Conservation (phyloP, 2,113 vertebrate genomes). For the Albula goreensis region DNA sequence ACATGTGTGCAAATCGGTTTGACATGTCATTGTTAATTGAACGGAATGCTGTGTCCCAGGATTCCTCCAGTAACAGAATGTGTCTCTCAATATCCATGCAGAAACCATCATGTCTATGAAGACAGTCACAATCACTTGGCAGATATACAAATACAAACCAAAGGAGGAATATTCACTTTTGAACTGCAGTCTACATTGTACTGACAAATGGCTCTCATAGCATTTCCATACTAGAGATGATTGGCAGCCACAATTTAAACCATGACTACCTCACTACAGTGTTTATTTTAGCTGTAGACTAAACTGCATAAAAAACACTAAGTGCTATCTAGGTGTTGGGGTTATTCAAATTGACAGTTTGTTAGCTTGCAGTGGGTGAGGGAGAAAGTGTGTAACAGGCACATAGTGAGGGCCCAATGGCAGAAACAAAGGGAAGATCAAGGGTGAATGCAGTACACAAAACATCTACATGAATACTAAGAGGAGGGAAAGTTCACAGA, state of each 20-base stretch:
- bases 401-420: neutral
- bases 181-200: neutral
- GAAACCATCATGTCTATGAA: neutral
- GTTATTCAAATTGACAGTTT: neutral
- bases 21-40: neutral
- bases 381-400: neutral
- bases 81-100: neutral
- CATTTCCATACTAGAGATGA: neutral
- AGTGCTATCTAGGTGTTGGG: no score
- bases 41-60: neutral
- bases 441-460: neutral
- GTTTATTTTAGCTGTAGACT: neutral
- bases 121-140: neutral
- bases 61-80: neutral
- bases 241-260: neutral
- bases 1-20: neutral
- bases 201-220: neutral
- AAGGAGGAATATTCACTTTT: neutral
- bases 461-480: neutral
- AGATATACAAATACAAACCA: neutral
- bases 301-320: neutral
- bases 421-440: neutral
- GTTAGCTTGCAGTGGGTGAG: neutral
- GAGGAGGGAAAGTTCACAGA: neutral
- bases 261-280: neutral